phyloP scores from a whole-genome alignment of 2,113 vertebrate genomes.

The Mesembrinibis cayennensis region DNA sequence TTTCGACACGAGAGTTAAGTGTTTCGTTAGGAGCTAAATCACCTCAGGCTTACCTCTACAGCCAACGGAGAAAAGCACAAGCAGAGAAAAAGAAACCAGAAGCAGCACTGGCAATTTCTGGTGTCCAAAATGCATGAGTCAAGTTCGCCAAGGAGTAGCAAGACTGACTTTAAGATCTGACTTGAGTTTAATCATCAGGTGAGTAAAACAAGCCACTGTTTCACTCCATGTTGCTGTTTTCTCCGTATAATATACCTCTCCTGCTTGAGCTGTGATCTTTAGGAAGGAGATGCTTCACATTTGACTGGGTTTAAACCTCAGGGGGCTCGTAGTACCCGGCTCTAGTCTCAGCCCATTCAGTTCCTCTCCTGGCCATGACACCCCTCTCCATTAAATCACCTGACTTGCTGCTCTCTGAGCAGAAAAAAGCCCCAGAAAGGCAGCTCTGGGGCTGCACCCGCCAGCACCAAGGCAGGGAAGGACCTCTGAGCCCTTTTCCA shows the following conservation, averaged over 20 bases:
- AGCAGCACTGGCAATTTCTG: background rate
- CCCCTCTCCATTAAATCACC: too few species aligned
- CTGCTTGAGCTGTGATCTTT: background rate
- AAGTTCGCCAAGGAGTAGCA: background rate
- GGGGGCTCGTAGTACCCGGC: fast-evolving
- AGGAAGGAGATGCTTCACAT: background rate
- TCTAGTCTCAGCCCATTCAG: background rate
- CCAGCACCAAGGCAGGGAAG: fast-evolving
- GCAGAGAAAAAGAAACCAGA: background rate
- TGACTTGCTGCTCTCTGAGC: fast-evolving
- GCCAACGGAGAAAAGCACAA: background rate
- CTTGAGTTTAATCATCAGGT: background rate
- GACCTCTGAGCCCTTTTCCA: background rate
- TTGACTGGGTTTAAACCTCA: background rate
- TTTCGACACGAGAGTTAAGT: background rate
- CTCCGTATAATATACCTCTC: fast-evolving
- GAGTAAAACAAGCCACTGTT: background rate
- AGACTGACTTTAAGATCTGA: background rate
- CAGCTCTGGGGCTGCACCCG: background rate
- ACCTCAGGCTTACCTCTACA: background rate
- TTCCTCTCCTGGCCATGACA: background rate
- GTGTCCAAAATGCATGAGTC: background rate
- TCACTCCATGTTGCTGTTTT: background rate
- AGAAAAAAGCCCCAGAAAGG: background rate
- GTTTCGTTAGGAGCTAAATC: background rate